A percentile compares a stretch with the other conserved stretches of the same genome.
These are phyloP conservation scores for Meghimatium bilineatum DNA, from an alignment of 2,888 invertebrate genomes.

Conservation along the genomic window DNA sequence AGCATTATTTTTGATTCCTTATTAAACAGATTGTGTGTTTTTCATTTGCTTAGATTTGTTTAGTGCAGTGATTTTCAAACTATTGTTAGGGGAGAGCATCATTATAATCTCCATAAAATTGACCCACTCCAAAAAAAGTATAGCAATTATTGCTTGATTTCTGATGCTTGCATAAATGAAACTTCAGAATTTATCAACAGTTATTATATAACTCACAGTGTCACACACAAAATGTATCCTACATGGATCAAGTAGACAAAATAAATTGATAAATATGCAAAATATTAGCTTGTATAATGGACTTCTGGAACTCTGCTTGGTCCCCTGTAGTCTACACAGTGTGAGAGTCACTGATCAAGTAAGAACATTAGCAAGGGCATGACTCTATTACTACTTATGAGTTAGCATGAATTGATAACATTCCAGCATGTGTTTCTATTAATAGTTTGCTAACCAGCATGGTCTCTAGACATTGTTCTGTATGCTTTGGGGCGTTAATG, in stretches of 20 bases:
- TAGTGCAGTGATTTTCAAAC: too few relatives aligned
- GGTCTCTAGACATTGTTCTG: background rate
- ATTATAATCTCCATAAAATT: too few relatives aligned
- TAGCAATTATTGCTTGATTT: background rate
- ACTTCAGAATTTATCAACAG: background rate
- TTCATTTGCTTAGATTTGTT: too few relatives aligned
- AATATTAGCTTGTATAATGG: background rate
- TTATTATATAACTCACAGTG: too few relatives aligned
- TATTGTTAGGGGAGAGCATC: too few relatives aligned
- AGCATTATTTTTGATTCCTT: too few relatives aligned
- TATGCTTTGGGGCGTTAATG: background rate
- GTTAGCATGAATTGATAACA: background rate
- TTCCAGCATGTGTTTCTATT: background rate
- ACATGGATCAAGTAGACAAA: background rate
- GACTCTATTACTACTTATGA: background rate
- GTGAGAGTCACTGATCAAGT: background rate
- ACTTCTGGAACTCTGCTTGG: background rate
- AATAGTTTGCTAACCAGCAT: background rate
- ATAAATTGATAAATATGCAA: background rate
- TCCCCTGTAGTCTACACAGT: background rate
- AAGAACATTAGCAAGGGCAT: background rate
- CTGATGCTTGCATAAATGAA: background rate
- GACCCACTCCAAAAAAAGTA: too few relatives aligned
- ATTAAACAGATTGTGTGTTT: too few relatives aligned
- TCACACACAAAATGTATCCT: background rate